Percentiles rank a stretch among this genome's conserved stretches.
Conservation (phyloP, 2,797 vertebrate genomes). For the Cirrhinus mrigala region DNA sequence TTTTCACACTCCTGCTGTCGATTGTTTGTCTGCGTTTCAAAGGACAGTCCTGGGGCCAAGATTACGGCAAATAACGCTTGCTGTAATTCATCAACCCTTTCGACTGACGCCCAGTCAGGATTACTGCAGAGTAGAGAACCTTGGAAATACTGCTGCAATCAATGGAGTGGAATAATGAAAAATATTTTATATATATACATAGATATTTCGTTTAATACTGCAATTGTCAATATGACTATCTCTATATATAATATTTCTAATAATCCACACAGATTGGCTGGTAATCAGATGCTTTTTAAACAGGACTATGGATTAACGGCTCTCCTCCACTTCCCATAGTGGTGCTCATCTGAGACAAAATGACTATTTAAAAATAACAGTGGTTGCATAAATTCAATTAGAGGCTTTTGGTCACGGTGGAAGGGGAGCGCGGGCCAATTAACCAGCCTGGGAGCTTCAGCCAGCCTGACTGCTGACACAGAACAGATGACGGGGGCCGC, state of each 20-base stretch:
- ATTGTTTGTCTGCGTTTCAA: conserved; percentile 66
- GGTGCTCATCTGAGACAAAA: conserved; percentile 85
- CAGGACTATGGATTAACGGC: background rate
- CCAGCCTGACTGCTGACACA: conserved; percentile 86
- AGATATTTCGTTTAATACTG: background rate
- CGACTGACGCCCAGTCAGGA: conserved; percentile 17
- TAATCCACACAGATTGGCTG: conserved; percentile 27
- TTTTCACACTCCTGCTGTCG: conserved; percentile 58
- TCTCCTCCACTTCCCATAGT: conserved; percentile 55
- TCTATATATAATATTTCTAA: background rate
- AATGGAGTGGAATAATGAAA: background rate
- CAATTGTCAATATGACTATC: background rate
- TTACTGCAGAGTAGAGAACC: conserved; percentile 9
- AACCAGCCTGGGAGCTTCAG: conserved; percentile 85
- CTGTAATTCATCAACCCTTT: conserved; percentile 30
- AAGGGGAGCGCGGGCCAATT: conserved; percentile 86
- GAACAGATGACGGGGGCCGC: conserved; percentile 96
- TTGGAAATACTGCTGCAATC: background rate
- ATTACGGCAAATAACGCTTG: conserved; percentile 66
- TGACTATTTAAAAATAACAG: conserved; percentile 99
- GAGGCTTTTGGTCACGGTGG: conserved; percentile 94
- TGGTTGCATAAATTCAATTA: conserved; percentile 99
- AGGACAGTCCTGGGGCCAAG: conserved; percentile 73
- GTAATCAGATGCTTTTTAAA: conserved; percentile 40
- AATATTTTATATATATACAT: background rate